Evolutionary conservation across 1,140 invertebrate genomes (phyloP).

Genomic region (Aphidius ervi): DNA sequence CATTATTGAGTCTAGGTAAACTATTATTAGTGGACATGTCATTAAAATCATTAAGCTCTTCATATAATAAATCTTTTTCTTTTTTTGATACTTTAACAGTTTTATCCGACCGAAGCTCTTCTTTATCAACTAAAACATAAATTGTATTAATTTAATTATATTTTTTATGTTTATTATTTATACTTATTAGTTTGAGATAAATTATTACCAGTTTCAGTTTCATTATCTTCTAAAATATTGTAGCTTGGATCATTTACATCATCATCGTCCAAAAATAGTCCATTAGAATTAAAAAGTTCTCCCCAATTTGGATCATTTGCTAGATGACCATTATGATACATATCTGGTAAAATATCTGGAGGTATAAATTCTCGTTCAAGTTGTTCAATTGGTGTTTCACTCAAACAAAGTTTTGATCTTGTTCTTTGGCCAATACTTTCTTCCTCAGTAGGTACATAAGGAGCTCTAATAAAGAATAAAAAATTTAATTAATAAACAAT

Average conservation of each 20-base stretch:
- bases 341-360: conserved; percentile 78
- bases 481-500: too few species aligned
- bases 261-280: conserved; percentile 63
- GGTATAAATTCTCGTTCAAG: conserved; percentile 88
- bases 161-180: too few species aligned
- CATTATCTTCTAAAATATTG: conserved; percentile 78
- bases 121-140: conserved; percentile 58
- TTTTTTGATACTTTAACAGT: conserved; percentile 80
- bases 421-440: conserved; percentile 81
- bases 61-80: conserved; percentile 72
- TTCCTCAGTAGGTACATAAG: conserved; percentile 44
- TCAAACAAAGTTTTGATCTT: conserved; percentile 80
- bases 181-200: conserved; percentile 6
- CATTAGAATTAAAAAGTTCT: too few species aligned
- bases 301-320: too few species aligned
- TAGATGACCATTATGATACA: conserved; percentile 59
- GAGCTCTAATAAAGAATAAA: conserved; percentile 8
- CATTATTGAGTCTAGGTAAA: too few species aligned
- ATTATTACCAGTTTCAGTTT: conserved; percentile 55
- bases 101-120: conserved; percentile 71
- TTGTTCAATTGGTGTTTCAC: conserved; percentile 77
- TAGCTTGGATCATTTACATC: conserved; percentile 89
- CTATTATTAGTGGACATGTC: conserved; percentile 22
- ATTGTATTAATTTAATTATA: too few species aligned
- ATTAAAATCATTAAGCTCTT: conserved; percentile 69